Percentiles rank a stretch among this genome's conserved stretches.
Evolutionary conservation across 2,888 invertebrate species (phyloP).

Genomic region (Mechanitis mazaeus): DNA sequence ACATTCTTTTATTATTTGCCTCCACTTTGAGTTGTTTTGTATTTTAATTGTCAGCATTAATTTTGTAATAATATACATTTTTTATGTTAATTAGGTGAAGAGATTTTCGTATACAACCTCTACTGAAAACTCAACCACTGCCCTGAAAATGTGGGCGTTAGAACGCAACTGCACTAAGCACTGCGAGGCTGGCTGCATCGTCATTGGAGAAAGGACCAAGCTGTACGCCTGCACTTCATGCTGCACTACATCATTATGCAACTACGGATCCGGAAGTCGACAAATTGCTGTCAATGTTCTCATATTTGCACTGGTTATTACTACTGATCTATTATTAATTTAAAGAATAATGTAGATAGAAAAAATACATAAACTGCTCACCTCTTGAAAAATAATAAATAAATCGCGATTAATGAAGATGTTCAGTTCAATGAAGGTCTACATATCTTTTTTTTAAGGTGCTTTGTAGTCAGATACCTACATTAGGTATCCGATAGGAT

Average conservation of each 20-base stretch:
- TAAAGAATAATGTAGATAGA: not conserved
- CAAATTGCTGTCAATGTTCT: slow-evolving; percentile 12
- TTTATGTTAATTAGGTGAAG: slow-evolving; percentile 78
- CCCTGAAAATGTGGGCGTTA: slow-evolving; percentile 85
- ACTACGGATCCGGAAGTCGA: slow-evolving; percentile 79
- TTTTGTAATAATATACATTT: too few species aligned
- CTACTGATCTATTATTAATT: slow-evolving; percentile 9
- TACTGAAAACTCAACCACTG: slow-evolving; percentile 86
- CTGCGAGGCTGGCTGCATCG: slow-evolving; percentile 92
- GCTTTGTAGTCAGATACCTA: slow-evolving; percentile 19
- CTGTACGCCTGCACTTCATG: slow-evolving; percentile 92
- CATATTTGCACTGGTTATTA: slow-evolving; percentile 14
- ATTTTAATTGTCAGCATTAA: too few species aligned
- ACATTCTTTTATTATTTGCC: not conserved
- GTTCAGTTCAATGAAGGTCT: slow-evolving; percentile 9
- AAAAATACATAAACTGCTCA: not conserved
- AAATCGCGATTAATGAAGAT: not conserved
- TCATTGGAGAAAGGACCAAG: slow-evolving; percentile 92
- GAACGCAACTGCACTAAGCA: slow-evolving; percentile 88
- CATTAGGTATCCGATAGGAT: slow-evolving; percentile 17
- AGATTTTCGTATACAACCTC: slow-evolving; percentile 89
- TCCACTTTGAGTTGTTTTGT: not conserved
- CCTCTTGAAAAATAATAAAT: not conserved
- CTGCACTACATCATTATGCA: slow-evolving; percentile 87
- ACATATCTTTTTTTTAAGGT: slow-evolving; percentile 14